Conservation (phyloP, 2,797 vertebrate species). For the Tamandua tetradactyla region DNA sequence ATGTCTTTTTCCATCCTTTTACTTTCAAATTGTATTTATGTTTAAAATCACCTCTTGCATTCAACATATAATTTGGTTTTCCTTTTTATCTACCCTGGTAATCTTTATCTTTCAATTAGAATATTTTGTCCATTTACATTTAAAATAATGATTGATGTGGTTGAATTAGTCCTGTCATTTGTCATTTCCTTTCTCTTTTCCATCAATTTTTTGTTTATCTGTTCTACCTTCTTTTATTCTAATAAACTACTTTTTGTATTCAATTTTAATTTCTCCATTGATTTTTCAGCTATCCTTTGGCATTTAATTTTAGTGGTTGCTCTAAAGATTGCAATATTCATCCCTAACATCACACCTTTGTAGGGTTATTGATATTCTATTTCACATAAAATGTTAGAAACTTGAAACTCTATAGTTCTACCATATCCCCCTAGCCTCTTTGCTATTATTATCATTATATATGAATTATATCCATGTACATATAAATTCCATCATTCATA, state of each 20-base stretch:
- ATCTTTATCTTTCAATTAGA: background rate
- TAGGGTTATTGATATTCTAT: background rate
- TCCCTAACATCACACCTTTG: background rate
- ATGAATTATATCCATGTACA: background rate
- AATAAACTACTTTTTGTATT: background rate
- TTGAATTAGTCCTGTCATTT: background rate
- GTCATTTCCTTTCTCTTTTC: background rate
- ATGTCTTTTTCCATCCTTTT: background rate
- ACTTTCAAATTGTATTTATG: background rate
- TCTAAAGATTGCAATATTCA: conserved; percentile 23
- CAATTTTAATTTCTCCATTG: background rate
- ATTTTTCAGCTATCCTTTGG: background rate
- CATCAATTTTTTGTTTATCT: background rate
- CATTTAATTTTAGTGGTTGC: background rate
- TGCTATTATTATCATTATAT: background rate
- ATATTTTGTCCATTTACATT: background rate
- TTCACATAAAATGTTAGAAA: background rate
- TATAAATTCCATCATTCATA: background rate
- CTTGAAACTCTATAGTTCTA: no score
- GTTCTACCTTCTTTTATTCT: background rate
- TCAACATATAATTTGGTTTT: background rate
- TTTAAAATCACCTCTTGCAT: background rate
- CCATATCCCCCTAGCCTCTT: background rate
- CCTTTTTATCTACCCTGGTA: background rate
- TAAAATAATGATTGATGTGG: background rate